Evolutionary conservation across 2,113 vertebrate species (phyloP).

Genomic region (Australoheros scitulus): DNA sequence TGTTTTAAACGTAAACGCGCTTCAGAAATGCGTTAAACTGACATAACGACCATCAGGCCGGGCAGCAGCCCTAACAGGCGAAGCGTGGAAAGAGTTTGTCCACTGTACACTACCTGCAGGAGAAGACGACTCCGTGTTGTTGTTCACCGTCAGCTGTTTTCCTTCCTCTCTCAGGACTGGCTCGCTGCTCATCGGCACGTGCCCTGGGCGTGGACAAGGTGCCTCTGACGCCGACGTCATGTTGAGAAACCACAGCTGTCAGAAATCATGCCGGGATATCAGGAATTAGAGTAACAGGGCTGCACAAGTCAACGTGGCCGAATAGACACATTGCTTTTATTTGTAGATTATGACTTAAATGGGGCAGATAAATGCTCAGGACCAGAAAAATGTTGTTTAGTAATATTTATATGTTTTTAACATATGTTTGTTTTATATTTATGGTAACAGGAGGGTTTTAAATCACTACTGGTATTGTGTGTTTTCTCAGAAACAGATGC

Average conservation of each 20-base stretch:
- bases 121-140: constrained; percentile 47
- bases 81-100: constrained; percentile 4
- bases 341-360: background rate
- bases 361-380: background rate
- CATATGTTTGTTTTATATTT: background rate
- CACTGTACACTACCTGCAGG: constrained; percentile 44
- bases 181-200: constrained; percentile 33
- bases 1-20: background rate
- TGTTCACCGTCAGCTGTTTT: constrained; percentile 61
- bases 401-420: background rate
- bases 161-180: constrained; percentile 45
- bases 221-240: background rate
- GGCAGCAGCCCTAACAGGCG: background rate
- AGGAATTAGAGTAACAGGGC: no score
- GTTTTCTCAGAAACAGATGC: background rate
- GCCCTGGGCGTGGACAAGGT: constrained; percentile 34
- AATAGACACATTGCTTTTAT: background rate
- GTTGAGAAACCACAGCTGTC: background rate
- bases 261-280: background rate
- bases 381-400: background rate
- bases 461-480: background rate
- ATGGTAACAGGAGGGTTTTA: background rate
- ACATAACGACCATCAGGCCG: background rate
- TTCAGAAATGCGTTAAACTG: background rate
- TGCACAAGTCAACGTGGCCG: no score